These are phyloP conservation scores for Protaetia brevitarsis DNA, from an alignment of 1,140 invertebrate genomes.

Conservation along the genomic window DNA sequence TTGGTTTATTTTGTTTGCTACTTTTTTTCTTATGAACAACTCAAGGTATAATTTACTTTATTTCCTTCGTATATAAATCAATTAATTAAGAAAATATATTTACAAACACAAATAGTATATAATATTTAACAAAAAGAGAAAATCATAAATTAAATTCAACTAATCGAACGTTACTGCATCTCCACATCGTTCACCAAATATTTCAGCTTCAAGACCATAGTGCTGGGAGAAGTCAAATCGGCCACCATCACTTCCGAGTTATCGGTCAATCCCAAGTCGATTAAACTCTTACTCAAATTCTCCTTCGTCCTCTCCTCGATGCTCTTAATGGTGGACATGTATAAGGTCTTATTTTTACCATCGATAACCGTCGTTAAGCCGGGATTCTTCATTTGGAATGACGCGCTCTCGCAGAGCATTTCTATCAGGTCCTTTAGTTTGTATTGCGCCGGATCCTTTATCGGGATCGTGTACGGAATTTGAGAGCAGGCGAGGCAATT, in stretches of 20 bases:
- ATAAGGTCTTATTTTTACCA: constrained; percentile 88
- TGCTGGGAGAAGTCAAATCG: constrained; percentile 83
- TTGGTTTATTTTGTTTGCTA: too few species aligned
- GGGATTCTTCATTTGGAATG: constrained; percentile 86
- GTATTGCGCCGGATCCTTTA: constrained; percentile 63
- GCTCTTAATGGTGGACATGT: constrained; percentile 84
- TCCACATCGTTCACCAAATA: constrained; percentile 56
- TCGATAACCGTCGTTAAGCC: constrained; percentile 74
- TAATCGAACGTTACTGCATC: constrained; percentile 43
- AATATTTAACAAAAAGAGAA: constrained; percentile 23
- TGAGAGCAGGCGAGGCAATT: constrained; percentile 87
- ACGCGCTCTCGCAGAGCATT: constrained; percentile 67
- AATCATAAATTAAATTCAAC: constrained; percentile 10
- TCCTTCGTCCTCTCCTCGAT: constrained; percentile 84
- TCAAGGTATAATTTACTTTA: too few species aligned
- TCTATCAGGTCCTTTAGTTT: constrained; percentile 85
- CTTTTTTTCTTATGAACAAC: too few species aligned
- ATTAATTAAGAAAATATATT: constrained; percentile 8
- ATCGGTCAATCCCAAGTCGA: constrained; percentile 77
- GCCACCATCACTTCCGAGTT: constrained; percentile 84
- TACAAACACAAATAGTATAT: neutral
- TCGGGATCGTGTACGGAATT: constrained; percentile 64
- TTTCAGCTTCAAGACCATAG: constrained; percentile 68
- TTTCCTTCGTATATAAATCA: constrained; percentile 6
- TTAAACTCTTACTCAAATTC: constrained; percentile 83